Evolutionary conservation across 2,888 invertebrate genomes (phyloP).

Genomic region (Crossocerus cetratus): DNA sequence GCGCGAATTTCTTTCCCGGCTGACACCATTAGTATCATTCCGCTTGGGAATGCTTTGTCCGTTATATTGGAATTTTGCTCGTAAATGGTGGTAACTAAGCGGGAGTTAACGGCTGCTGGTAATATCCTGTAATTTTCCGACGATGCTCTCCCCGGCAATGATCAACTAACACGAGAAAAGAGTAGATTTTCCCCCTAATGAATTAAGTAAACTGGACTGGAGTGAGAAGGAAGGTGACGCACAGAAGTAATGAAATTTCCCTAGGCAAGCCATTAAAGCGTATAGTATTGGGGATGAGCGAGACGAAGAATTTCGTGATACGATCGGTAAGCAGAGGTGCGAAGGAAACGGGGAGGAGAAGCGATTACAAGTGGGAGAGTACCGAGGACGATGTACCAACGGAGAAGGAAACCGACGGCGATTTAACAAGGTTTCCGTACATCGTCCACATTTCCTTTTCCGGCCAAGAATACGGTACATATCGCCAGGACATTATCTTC

Average conservation of each 20-base stretch:
- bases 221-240: neutral
- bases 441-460: constrained; percentile 30
- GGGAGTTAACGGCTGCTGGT: no score
- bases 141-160: no score
- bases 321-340: constrained; percentile 48
- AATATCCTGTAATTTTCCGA: no score
- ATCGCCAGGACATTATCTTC: constrained; percentile 87
- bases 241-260: constrained; percentile 16
- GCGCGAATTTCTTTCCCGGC: no score
- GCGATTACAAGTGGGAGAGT: constrained; percentile 61
- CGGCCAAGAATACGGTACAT: constrained; percentile 81
- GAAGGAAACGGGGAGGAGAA: constrained; percentile 46
- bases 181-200: no score
- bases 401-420: neutral
- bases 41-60: no score
- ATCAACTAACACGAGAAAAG: no score
- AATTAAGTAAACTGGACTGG: neutral
- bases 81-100: no score
- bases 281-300: constrained; percentile 60
- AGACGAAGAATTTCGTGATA: constrained; percentile 61
- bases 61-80: no score
- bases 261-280: constrained; percentile 60
- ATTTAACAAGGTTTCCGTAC: constrained; percentile 18
- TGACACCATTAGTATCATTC: no score
- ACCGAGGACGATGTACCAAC: constrained; percentile 3